Conservation (phyloP, 35 echinoderm and acorn worm species). For the Strongylocentrotus purpuratus region DNA sequence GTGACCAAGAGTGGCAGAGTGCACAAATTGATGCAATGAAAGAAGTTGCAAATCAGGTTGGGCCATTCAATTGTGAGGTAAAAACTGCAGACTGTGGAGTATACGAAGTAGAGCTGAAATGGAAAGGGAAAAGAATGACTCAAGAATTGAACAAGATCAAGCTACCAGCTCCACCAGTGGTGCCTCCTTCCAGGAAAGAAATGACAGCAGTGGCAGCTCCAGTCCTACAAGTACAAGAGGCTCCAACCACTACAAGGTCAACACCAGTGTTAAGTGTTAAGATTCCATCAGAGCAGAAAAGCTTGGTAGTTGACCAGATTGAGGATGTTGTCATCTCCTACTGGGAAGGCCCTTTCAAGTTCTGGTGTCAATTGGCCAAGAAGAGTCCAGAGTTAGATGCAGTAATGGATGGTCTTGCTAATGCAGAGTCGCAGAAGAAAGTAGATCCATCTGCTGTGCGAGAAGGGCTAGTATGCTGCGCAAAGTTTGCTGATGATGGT, state of each 20-base stretch:
- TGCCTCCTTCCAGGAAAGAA: background rate
- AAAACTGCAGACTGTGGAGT: constrained; percentile 57
- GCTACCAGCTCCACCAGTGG: background rate
- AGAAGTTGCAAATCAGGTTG: constrained; percentile 57
- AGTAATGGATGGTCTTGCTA: constrained; percentile 15
- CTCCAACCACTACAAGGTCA: background rate
- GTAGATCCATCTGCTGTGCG: constrained; percentile 24
- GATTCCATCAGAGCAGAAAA: constrained; percentile 41
- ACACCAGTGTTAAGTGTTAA: background rate
- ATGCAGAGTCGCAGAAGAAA: background rate
- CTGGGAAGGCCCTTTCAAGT: constrained; percentile 58
- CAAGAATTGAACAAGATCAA: constrained; percentile 59
- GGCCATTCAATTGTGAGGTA: constrained; percentile 64
- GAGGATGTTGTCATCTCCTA: constrained; percentile 50
- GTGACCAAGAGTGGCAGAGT: constrained; percentile 52
- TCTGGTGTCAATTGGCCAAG: constrained; percentile 59
- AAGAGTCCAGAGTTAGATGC: constrained; percentile 49
- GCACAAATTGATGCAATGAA: constrained; percentile 53
- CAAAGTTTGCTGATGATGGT: constrained; percentile 68
- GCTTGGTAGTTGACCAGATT: constrained; percentile 45
- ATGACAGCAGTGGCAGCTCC: background rate
- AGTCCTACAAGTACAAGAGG: background rate
- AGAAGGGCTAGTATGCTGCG: constrained; percentile 71
- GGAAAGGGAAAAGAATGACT: constrained; percentile 57
- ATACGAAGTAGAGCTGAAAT: constrained; percentile 74